phyloP scores from a whole-genome alignment of 1,140 invertebrate species.

The Atta texana region DNA sequence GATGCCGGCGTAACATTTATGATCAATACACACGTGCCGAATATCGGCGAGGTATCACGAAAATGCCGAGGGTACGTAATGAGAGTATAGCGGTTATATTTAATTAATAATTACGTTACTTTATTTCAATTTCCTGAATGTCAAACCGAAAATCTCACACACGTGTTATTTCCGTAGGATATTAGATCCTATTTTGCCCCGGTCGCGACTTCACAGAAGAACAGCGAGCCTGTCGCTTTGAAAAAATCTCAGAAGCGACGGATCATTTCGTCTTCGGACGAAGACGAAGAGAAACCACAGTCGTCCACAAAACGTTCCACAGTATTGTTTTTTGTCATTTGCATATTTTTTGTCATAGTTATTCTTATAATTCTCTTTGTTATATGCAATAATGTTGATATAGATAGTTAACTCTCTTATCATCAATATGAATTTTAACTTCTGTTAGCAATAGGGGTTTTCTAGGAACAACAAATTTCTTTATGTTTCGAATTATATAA shows the following conservation, averaged over 20 bases:
- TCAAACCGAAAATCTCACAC: background rate
- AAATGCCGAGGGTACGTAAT: conserved; percentile 64
- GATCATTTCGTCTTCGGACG: conserved; percentile 77
- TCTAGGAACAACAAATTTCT: too few relatives aligned
- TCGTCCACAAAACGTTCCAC: conserved; percentile 66
- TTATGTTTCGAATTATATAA: too few relatives aligned
- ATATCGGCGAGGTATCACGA: background rate
- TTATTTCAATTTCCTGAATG: background rate
- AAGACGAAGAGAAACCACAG: conserved; percentile 70
- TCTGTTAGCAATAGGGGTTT: too few relatives aligned
- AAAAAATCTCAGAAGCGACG: conserved; percentile 68
- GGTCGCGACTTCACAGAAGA: conserved; percentile 2
- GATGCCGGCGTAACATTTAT: background rate
- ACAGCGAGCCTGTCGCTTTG: background rate
- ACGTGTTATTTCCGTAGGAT: conserved; percentile 66
- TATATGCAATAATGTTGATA: background rate
- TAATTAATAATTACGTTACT: background rate
- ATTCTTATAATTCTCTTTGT: background rate
- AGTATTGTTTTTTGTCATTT: conserved; percentile 23
- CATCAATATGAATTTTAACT: too few relatives aligned
- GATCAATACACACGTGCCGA: too few relatives aligned
- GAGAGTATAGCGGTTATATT: background rate
- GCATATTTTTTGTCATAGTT: background rate
- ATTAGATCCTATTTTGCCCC: conserved; percentile 76
- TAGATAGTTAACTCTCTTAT: too few relatives aligned